Evolutionary conservation across 2,888 invertebrate species (phyloP).

Genomic region (Sarcophaga carnaria): DNA sequence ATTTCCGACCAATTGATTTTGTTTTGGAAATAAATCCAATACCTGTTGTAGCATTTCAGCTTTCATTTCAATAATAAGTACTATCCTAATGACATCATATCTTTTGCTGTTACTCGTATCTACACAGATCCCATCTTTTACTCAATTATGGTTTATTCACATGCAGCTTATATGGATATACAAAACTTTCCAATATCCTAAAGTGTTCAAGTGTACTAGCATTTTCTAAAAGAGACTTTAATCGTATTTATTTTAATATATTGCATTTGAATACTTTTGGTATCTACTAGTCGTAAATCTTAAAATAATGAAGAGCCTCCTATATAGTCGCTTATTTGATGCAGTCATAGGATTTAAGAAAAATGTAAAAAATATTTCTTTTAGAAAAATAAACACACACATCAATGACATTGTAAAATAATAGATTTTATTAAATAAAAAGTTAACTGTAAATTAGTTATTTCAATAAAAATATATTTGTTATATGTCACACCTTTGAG

Average conservation of each 20-base stretch:
- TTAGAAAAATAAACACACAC: too few relatives aligned
- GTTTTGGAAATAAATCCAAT: too few relatives aligned
- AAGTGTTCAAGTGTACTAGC: too few relatives aligned
- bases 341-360: too few relatives aligned
- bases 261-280: background rate
- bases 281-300: background rate
- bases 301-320: too few relatives aligned
- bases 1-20: too few relatives aligned
- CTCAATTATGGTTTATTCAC: constrained; percentile 10
- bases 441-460: background rate
- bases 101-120: background rate
- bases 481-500: too few relatives aligned
- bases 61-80: too few relatives aligned
- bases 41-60: too few relatives aligned
- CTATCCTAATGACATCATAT: constrained; percentile 6
- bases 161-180: constrained; percentile 18
- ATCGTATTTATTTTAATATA: background rate
- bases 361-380: too few relatives aligned
- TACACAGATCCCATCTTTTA: background rate
- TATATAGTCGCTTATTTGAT: too few relatives aligned
- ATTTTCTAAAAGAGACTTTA: constrained; percentile 18
- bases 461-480: too few relatives aligned
- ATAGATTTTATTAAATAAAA: background rate
- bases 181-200: constrained; percentile 3
- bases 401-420: background rate